Evolutionary conservation across 2,797 vertebrate genomes (phyloP).

Genomic region (Smutsia gigantea): DNA sequence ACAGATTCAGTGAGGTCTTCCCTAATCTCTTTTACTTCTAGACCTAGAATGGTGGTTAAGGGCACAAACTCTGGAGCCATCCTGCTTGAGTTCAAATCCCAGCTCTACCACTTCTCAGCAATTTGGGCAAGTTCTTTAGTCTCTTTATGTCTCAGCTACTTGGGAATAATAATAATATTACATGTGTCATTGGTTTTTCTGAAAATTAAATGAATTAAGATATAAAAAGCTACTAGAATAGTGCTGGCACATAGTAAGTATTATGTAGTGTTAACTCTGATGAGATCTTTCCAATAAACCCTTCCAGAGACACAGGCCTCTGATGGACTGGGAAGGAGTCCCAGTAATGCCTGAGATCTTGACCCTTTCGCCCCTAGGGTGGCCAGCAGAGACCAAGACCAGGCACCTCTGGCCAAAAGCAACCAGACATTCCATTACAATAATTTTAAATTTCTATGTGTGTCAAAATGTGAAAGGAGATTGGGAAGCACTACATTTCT

Average conservation of each 20-base stretch:
- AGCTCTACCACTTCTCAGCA: not conserved
- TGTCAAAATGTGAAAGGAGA: not conserved
- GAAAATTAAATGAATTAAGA: slow-evolving; percentile 18
- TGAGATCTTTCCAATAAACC: not conserved
- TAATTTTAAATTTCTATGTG: slow-evolving; percentile 49
- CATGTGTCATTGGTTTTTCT: not conserved
- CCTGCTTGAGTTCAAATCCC: not conserved
- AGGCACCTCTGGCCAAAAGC: not conserved
- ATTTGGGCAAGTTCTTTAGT: not conserved
- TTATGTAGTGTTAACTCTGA: not conserved
- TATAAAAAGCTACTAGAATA: not conserved
- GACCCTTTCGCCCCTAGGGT: not conserved
- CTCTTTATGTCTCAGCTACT: not conserved
- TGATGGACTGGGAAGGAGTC: not conserved
- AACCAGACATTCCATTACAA: slow-evolving; percentile 32
- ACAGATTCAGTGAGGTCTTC: not conserved
- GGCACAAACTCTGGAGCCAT: not conserved
- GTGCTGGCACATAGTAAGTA: not conserved
- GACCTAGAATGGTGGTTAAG: not conserved
- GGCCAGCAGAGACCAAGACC: not conserved
- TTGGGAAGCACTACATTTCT: slow-evolving; percentile 3
- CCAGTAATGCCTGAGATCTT: not conserved
- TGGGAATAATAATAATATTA: not conserved
- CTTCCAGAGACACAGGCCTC: not conserved
- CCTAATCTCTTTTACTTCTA: not conserved